Percentiles rank a stretch among this genome's conserved stretches.
phyloP scores from a whole-genome alignment of 2,113 vertebrate genomes.

The Pollachius pollachius region DNA sequence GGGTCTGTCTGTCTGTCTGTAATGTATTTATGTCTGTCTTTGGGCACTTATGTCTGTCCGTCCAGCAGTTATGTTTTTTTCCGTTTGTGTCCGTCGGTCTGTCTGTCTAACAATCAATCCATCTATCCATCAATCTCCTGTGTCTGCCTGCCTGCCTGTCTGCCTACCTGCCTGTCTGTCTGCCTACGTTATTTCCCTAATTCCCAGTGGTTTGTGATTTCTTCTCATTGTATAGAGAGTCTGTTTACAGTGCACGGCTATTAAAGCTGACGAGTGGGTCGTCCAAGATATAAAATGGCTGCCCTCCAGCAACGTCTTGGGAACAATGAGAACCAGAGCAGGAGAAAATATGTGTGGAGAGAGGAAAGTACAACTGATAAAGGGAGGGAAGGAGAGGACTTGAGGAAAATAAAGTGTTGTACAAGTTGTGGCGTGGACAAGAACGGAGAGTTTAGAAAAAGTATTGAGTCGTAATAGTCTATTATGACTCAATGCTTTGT shows the following conservation, averaged over 20 bases:
- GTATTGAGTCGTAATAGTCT: too few relatives aligned
- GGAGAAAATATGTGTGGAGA: conserved; percentile 20
- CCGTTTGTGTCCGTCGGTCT: too few relatives aligned
- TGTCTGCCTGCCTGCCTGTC: too few relatives aligned
- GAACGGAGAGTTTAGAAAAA: neutral
- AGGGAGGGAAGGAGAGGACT: conserved; percentile 9
- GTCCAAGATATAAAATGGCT: conserved; percentile 45
- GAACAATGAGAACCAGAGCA: neutral
- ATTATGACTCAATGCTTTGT: too few relatives aligned
- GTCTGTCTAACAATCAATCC: too few relatives aligned
- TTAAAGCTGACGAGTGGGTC: conserved; percentile 41
- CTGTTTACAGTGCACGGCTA: conserved; percentile 30
- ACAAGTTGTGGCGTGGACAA: too few relatives aligned
- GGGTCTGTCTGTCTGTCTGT: too few relatives aligned
- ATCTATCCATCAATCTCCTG: too few relatives aligned
- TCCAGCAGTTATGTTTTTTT: too few relatives aligned
- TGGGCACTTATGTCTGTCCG: too few relatives aligned
- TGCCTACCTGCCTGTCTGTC: neutral
- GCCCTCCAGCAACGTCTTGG: neutral
- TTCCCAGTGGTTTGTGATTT: neutral
- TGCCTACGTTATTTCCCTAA: neutral
- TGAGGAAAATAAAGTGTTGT: neutral
- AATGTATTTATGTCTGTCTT: too few relatives aligned
- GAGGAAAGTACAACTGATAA: neutral
- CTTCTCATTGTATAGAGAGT: too few relatives aligned